These are phyloP conservation scores for Drusus annulatus DNA, from an alignment of 1,140 invertebrate genomes.

Conservation along the genomic window DNA sequence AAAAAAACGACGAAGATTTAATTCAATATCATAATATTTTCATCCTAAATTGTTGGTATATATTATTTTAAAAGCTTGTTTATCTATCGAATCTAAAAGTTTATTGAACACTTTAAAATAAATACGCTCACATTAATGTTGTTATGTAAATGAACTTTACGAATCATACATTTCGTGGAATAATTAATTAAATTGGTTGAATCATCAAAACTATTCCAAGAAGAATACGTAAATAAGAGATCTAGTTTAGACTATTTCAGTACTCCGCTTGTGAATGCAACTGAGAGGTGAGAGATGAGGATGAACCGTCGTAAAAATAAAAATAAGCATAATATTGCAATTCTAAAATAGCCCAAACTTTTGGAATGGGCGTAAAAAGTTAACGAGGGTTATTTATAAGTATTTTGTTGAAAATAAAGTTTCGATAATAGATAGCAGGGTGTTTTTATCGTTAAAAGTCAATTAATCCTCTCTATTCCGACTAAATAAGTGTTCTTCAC, in stretches of 20 bases:
- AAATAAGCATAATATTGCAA: not conserved
- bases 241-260: too few species aligned
- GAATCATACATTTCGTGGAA: not conserved
- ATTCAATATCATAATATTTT: too few species aligned
- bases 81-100: too few species aligned
- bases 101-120: too few species aligned
- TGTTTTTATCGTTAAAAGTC: constrained; percentile 6
- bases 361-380: constrained; percentile 29
- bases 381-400: not conserved
- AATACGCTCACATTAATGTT: not conserved
- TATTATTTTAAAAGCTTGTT: too few species aligned
- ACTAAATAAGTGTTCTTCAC: constrained; percentile 36
- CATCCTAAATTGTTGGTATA: too few species aligned
- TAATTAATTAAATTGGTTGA: not conserved
- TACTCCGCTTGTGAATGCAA: too few species aligned
- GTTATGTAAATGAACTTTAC: constrained; percentile 1
- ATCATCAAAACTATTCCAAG: too few species aligned
- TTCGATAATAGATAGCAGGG: not conserved
- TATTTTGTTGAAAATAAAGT: not conserved
- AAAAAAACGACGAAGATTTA: too few species aligned
- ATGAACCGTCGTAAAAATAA: too few species aligned
- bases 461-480: constrained; percentile 16
- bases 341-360: constrained; percentile 36
- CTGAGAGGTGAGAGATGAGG: too few species aligned
- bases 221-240: too few species aligned